phyloP scores from a whole-genome alignment of 2,113 vertebrate species.

The Thunnus maccoyii region DNA sequence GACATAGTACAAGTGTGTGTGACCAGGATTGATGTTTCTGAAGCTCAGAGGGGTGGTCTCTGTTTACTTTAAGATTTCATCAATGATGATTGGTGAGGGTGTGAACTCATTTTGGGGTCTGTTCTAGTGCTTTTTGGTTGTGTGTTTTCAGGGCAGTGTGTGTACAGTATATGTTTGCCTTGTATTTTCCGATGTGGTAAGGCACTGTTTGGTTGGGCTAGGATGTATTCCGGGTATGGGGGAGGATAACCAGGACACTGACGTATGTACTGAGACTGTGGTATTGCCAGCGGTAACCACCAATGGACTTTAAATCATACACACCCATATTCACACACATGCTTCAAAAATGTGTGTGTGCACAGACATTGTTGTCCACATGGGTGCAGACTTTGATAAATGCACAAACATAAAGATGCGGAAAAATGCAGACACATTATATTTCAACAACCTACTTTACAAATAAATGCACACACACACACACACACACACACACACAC shows the following conservation, averaged over 20 bases:
- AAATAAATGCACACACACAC: neutral
- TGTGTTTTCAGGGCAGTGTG: slow-evolving; percentile 15
- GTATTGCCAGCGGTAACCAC: slow-evolving; percentile 32
- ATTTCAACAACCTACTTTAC: neutral
- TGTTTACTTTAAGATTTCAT: slow-evolving; percentile 50
- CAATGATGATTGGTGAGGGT: slow-evolving; percentile 42
- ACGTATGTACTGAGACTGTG: slow-evolving; percentile 21
- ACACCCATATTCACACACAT: neutral
- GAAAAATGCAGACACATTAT: neutral
- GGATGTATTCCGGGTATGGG: neutral
- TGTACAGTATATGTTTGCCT: slow-evolving; percentile 7
- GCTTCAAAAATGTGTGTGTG: neutral
- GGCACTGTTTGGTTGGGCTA: slow-evolving; percentile 6
- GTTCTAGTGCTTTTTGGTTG: slow-evolving; percentile 4
- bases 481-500: neutral
- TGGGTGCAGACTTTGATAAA: slow-evolving; percentile 15
- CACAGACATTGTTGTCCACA: slow-evolving; percentile 5
- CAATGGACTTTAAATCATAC: neutral
- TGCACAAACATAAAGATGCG: neutral
- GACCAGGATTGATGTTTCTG: slow-evolving; percentile 24
- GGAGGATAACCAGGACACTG: neutral
- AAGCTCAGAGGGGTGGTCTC: slow-evolving; percentile 33
- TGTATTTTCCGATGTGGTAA: slow-evolving; percentile 26
- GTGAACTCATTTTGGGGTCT: slow-evolving; percentile 39
- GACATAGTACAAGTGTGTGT: slow-evolving; percentile 15